A percentile compares a stretch with the other conserved stretches of the same genome.
phyloP scores from a whole-genome alignment of 2,797 vertebrate genomes.

The Lindbergichthys nudifrons region DNA sequence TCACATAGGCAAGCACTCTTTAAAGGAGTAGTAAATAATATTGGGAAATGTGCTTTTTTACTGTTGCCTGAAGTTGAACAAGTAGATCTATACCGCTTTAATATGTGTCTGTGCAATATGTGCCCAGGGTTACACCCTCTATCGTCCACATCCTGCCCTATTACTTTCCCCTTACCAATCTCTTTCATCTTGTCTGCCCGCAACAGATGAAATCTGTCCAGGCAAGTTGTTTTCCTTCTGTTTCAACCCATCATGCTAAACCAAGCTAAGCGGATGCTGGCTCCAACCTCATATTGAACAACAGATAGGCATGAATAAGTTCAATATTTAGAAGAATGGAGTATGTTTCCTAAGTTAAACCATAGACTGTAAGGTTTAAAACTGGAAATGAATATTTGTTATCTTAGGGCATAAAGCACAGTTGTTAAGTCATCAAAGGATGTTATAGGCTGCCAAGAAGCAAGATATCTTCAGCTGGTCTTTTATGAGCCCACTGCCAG shows the following conservation, averaged over 20 bases:
- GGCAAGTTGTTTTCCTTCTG: too few species aligned
- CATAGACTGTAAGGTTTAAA: conserved; percentile 21
- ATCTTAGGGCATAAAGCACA: conserved; percentile 59
- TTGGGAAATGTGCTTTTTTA: too few species aligned
- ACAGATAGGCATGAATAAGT: not conserved
- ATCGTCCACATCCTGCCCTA: too few species aligned
- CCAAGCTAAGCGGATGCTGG: not conserved
- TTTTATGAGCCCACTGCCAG: conserved; percentile 78
- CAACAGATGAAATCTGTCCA: too few species aligned
- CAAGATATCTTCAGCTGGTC: conserved; percentile 67
- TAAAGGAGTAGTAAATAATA: not conserved
- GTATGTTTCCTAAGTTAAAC: too few species aligned
- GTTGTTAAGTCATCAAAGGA: conserved; percentile 72
- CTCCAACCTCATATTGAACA: not conserved
- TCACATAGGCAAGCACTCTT: not conserved
- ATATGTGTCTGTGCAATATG: not conserved
- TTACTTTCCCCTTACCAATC: too few species aligned
- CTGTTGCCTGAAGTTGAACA: too few species aligned
- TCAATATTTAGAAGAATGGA: not conserved
- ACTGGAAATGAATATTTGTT: conserved; percentile 61
- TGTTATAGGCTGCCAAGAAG: conserved; percentile 71
- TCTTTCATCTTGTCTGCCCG: too few species aligned
- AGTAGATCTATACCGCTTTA: not conserved
- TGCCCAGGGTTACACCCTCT: not conserved
- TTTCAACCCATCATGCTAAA: not conserved